Base-by-base conservation (phyloP, 1,140 invertebrate genomes). In the Colletes gigas region DNA sequence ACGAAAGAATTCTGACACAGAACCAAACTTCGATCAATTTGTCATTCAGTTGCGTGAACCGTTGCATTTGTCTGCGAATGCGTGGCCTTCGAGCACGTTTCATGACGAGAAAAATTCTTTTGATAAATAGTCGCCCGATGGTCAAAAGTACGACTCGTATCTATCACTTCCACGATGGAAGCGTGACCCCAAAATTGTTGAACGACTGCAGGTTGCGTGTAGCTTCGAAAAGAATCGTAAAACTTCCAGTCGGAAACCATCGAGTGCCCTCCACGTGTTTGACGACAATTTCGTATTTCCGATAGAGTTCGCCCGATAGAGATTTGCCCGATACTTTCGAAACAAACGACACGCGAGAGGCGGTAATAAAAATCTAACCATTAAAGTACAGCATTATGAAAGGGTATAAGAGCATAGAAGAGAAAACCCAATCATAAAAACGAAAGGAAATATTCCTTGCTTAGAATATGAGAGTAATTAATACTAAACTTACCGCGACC, bases 211-310 rank as follows among this genome's bases (percentile, higher is more conserved):
- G 54, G 55, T 67, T 41, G 63, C 62, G 71, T 75, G 71, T 67
- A 75, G 78, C 78, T 71, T 75, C 67, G 63, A 75, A 79, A 63
- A 66, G 78, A 65, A 74, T 80, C 78, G 71, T 80, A 80, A 75
- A 80, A 80, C 71, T 80, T 52, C 71, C 14, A 52, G 78, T 30
- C 78, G 71, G 78, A 75, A 80, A 80, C 71, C 66, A 80, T 80
- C 78, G 52, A 80, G 71, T 74, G 54, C 62, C 63, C 71, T 75
- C 78, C 19, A 80, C 78, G 78, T 80, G 78, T 80, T 80, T 80
- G 71, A 80, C 78, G 78, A 80, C 78, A 80, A 75, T 80, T 71
- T 80, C 78, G 78, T 68, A 75, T 80, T 80, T 80, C 78, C 71
- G 78, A 80, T 80, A 80, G 78, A 75, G 63, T 44, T 44, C 44